Percentiles rank a stretch among this genome's conserved stretches.
These are phyloP conservation scores for Cephus nigrinus DNA, from an alignment of 2,888 invertebrate species.

Conservation along the genomic window DNA sequence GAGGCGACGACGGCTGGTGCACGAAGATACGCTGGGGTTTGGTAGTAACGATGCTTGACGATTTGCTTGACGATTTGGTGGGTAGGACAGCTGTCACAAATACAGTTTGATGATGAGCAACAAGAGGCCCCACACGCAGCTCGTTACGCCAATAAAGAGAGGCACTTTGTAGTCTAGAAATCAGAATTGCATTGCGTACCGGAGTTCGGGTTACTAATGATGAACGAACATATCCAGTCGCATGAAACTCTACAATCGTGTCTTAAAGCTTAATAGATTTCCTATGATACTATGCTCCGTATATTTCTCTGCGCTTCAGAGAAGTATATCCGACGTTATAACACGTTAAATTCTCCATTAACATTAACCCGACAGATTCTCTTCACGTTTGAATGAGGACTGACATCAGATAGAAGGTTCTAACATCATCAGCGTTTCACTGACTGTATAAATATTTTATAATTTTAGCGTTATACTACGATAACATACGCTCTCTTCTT, in stretches of 20 bases:
- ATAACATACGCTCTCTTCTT: background rate
- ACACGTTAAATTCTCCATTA: background rate
- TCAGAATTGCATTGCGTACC: slow-evolving; percentile 65
- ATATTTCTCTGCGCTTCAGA: background rate
- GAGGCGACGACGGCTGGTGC: slow-evolving; percentile 56
- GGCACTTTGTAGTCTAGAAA: slow-evolving; percentile 73
- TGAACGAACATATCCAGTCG: slow-evolving; percentile 26
- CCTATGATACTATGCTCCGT: background rate
- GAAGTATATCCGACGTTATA: background rate
- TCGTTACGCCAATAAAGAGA: slow-evolving; percentile 88
- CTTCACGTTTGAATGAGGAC: background rate
- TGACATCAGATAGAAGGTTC: background rate
- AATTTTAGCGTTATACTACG: background rate
- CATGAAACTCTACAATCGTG: slow-evolving; percentile 3
- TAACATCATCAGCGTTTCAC: background rate
- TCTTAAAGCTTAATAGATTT: background rate
- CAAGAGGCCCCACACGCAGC: slow-evolving; percentile 88
- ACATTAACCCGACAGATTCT: background rate
- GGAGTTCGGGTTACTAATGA: slow-evolving; percentile 60
- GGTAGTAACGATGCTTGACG: slow-evolving; percentile 58
- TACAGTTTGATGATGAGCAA: slow-evolving; percentile 79
- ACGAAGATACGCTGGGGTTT: slow-evolving; percentile 60
- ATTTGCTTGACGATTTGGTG: slow-evolving; percentile 57
- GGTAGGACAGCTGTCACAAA: slow-evolving; percentile 69
- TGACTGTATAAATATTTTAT: background rate